Base-by-base conservation (phyloP, 2,797 vertebrate species). In the Oreonectes daqikongensis region DNA sequence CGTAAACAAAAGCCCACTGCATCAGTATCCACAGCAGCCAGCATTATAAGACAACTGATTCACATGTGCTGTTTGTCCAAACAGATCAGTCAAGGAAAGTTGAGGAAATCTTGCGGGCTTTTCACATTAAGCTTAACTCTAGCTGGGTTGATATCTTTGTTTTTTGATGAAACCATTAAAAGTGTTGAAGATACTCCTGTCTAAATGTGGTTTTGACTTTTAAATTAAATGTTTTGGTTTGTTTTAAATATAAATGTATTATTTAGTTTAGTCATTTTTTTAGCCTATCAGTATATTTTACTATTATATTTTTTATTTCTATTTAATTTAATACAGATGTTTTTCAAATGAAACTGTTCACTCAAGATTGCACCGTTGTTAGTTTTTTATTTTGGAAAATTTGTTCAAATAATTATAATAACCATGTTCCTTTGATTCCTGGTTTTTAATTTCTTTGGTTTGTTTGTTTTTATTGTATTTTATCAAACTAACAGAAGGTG, bases 41-140 rank as follows among this genome's bases (percentile, higher is more conserved):
- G 8, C 2, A 11, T n/a, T n/a, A 67, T 28, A 22, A 65, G 44
- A 24, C 35, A n/a, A 66, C 35, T 18, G 15, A 61, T 61, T 61
- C 50, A 14, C 60, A 67, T 75, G 35, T 67, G 72, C 53, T 30
- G 10, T 75, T 57, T 75, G 63, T 57, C 72, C 38, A 5, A 46
- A 67, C 53, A 22, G 24, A 75, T 66, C 50, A 46, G 38, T 75
- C 38, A 22, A 57, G 50, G 11, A 57, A 57, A 24, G 26, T 67
- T 75, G 9, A 28, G 35, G 55, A 57, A 65, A 17, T 64, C 17
- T 28, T 64, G 35, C 40, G 10, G 44, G 44, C 44, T 52, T 50
- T 72, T 66, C 48, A 52, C 59, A 52, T 3, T 11, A 55, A 0
- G 11, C 18, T 66, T 42, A 60, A 60, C 57, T 28, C 15, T 44